Evolutionary conservation across 2,888 invertebrate genomes (phyloP).

Genomic region (Amphipyra tragopoginis): DNA sequence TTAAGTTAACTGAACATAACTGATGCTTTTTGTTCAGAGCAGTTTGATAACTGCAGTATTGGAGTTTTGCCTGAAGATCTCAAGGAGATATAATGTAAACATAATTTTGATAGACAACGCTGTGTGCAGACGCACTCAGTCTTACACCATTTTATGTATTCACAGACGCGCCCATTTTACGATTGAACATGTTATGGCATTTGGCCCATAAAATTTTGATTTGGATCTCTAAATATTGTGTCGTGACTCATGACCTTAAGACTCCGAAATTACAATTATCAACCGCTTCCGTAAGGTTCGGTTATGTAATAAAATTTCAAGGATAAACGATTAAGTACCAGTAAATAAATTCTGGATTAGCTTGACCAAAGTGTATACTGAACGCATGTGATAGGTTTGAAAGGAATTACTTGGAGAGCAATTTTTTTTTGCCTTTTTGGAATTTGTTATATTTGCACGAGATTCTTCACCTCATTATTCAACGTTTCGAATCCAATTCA

Average conservation of each 20-base stretch:
- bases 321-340: slow-evolving; percentile 12
- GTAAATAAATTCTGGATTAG: slow-evolving; percentile 7
- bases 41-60: too few species aligned
- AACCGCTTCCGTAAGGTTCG: slow-evolving; percentile 40
- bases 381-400: neutral
- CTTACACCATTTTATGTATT: slow-evolving; percentile 68
- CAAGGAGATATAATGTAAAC: slow-evolving; percentile 4
- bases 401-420: too few species aligned
- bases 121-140: slow-evolving; percentile 19
- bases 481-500: slow-evolving; percentile 1
- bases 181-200: slow-evolving; percentile 69
- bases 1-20: too few species aligned
- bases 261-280: slow-evolving; percentile 46
- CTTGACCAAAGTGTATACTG: neutral
- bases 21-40: too few species aligned
- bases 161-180: slow-evolving; percentile 70
- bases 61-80: slow-evolving; percentile 1
- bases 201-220: slow-evolving; percentile 72
- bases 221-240: slow-evolving; percentile 69
- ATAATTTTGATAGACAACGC: slow-evolving; percentile 24
- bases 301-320: slow-evolving; percentile 37
- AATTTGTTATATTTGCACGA: slow-evolving; percentile 7
- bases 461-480: too few species aligned
- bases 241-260: slow-evolving; percentile 60
- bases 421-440: too few species aligned